These are phyloP conservation scores for Ganaspis sp. DNA, from an alignment of 1,140 invertebrate species.

Conservation along the genomic window DNA sequence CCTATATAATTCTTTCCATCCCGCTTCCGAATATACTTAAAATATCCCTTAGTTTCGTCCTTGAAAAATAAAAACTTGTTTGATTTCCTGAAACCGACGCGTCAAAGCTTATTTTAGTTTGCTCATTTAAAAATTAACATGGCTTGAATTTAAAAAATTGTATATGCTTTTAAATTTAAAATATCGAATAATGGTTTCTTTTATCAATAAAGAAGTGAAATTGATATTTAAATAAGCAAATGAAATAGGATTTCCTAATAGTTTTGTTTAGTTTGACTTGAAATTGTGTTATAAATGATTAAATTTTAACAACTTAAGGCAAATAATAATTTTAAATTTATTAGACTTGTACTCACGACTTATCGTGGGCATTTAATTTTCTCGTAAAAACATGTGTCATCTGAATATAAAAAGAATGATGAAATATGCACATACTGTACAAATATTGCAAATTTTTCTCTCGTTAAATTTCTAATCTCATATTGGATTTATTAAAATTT, in stretches of 20 bases:
- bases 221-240: too few relatives aligned
- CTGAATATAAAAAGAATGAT: not conserved
- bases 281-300: too few relatives aligned
- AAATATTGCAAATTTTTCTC: not conserved
- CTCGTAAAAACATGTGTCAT: not conserved
- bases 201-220: too few relatives aligned
- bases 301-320: not conserved
- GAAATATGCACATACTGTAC: not conserved
- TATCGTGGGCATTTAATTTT: not conserved
- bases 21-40: not conserved
- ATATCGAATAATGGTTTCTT: too few relatives aligned
- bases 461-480: not conserved
- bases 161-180: too few relatives aligned
- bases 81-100: not conserved
- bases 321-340: not conserved
- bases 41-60: not conserved
- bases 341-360: not conserved
- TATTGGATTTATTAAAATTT: not conserved
- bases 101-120: not conserved
- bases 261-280: too few relatives aligned
- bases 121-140: too few relatives aligned
- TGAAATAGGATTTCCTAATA: too few relatives aligned
- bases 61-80: not conserved
- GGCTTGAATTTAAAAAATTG: too few relatives aligned
- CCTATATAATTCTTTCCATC: not conserved